Evolutionary conservation across 2,888 invertebrate genomes (phyloP).

Genomic region (Unio pictorum): DNA sequence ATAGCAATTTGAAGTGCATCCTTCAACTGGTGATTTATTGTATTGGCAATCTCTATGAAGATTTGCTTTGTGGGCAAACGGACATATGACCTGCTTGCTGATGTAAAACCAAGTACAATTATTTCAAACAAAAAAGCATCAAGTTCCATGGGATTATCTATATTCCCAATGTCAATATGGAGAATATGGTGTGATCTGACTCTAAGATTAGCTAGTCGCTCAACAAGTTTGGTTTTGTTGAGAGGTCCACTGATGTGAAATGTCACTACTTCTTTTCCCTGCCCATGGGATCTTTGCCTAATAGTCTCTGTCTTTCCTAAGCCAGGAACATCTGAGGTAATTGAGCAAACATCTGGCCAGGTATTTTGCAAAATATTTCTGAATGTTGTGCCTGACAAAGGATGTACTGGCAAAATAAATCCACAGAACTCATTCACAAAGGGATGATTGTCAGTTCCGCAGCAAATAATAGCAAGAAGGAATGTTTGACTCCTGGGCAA

Average conservation of each 20-base stretch:
- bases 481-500: slow-evolving; percentile 6
- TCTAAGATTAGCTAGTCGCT: slow-evolving; percentile 15
- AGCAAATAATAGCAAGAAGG: slow-evolving; percentile 39
- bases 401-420: slow-evolving; percentile 11
- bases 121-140: slow-evolving; percentile 48
- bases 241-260: slow-evolving; percentile 47
- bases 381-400: slow-evolving; percentile 16
- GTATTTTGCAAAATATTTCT: slow-evolving; percentile 15
- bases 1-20: slow-evolving; percentile 39
- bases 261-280: slow-evolving; percentile 11
- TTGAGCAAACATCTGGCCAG: slow-evolving; percentile 24
- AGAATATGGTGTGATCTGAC: slow-evolving; percentile 21
- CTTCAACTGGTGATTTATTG: slow-evolving; percentile 33
- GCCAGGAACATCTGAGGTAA: slow-evolving; percentile 41
- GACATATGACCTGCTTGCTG: slow-evolving; percentile 20
- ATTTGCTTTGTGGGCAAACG: slow-evolving; percentile 24
- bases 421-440: slow-evolving; percentile 32
- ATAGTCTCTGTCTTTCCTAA: slow-evolving; percentile 42
- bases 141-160: slow-evolving; percentile 27
- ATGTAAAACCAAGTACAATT: slow-evolving; percentile 31
- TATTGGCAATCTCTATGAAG: slow-evolving; percentile 45
- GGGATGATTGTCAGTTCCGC: slow-evolving; percentile 36
- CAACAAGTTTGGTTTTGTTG: slow-evolving; percentile 21
- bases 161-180: slow-evolving; percentile 44
- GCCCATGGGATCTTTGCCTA: slow-evolving; percentile 15